Conservation (phyloP, 2,888 invertebrate species). For the Graphium colonna region DNA sequence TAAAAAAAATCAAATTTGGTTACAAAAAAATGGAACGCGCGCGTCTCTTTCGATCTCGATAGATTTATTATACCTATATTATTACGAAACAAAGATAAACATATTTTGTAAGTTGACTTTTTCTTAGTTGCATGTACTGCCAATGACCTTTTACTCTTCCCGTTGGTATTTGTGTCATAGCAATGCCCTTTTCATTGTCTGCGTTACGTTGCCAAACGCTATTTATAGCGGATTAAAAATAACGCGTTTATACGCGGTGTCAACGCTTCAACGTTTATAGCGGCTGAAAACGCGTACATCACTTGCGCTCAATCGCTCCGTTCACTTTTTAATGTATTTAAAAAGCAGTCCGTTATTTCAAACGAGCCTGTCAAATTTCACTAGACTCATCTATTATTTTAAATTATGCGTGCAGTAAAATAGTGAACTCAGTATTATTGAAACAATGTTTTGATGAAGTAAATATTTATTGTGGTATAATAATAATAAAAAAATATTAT, state of each 20-base stretch:
- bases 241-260: background rate
- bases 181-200: conserved; percentile 22
- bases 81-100: too few relatives aligned
- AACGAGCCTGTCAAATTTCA: too few relatives aligned
- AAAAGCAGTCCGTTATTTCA: background rate
- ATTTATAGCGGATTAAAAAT: conserved; percentile 19
- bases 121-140: background rate
- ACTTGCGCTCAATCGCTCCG: background rate
- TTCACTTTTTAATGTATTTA: background rate
- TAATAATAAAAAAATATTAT: too few relatives aligned
- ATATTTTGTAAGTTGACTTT: background rate
- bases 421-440: too few relatives aligned
- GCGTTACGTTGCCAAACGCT: conserved; percentile 17
- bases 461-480: too few relatives aligned
- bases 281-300: background rate
- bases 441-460: too few relatives aligned
- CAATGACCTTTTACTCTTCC: background rate
- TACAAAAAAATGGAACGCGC: too few relatives aligned
- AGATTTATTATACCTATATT: too few relatives aligned
- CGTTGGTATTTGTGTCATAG: conserved; percentile 16
- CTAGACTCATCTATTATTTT: too few relatives aligned
- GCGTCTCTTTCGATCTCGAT: too few relatives aligned
- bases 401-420: too few relatives aligned
- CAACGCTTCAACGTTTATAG: background rate
- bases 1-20: too few relatives aligned